Conservation (phyloP, 1,140 invertebrate genomes). For the Sitodiplosis mosellana region DNA sequence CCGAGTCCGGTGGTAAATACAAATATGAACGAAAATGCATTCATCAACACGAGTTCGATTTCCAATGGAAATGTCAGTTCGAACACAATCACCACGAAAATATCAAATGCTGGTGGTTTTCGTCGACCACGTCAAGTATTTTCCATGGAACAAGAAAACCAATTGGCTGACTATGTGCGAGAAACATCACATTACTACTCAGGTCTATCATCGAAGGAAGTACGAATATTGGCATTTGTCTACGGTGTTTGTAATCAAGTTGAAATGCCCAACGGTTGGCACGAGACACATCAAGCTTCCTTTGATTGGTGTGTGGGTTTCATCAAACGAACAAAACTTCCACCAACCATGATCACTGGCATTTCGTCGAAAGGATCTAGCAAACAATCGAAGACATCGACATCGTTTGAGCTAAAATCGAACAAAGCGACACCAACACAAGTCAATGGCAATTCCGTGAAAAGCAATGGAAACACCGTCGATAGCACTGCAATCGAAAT, state of each 20-base stretch:
- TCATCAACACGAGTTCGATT: too few species aligned
- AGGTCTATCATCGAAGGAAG: neutral
- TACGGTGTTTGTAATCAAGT: slow-evolving; percentile 1
- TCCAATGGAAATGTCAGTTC: neutral
- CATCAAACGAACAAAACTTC: neutral
- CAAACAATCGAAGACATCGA: too few species aligned
- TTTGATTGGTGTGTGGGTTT: slow-evolving; percentile 1
- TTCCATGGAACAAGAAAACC: neutral
- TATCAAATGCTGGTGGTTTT: neutral
- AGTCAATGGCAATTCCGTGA: too few species aligned
- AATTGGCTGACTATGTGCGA: neutral
- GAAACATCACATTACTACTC: neutral
- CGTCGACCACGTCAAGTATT: neutral
- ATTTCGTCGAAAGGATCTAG: too few species aligned
- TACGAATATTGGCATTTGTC: neutral
- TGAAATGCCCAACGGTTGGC: neutral
- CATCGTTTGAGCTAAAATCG: too few species aligned
- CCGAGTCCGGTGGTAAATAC: neutral
- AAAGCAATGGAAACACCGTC: too few species aligned
- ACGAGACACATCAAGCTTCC: neutral
- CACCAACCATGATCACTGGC: neutral
- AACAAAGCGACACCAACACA: too few species aligned
- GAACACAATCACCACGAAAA: neutral
- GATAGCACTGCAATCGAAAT: too few species aligned
- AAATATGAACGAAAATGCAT: neutral